Conservation (phyloP, 2,113 vertebrate genomes). For the Mobula hypostoma region DNA sequence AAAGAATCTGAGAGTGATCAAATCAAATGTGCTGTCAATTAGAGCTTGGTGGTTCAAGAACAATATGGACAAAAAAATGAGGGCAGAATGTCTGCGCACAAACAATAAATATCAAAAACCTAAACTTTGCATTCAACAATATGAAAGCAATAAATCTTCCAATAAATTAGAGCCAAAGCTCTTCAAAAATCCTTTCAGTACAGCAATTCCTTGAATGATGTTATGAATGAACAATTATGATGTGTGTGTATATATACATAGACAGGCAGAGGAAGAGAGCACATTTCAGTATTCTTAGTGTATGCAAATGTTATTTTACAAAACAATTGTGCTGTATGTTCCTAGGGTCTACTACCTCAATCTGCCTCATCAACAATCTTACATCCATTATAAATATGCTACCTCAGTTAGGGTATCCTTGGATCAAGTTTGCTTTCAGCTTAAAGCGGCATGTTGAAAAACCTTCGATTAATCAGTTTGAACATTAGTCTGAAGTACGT, state of each 20-base stretch:
- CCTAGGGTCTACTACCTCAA: neutral
- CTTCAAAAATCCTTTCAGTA: too few relatives aligned
- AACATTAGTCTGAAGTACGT: neutral
- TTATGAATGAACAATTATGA: too few relatives aligned
- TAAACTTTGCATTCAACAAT: too few relatives aligned
- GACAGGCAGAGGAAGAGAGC: neutral
- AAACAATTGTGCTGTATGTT: neutral
- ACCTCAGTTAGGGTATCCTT: neutral
- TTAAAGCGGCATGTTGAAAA: slow-evolving; percentile 18
- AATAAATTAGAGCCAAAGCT: too few relatives aligned
- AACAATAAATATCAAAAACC: too few relatives aligned
- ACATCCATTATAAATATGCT: neutral
- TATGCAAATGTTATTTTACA: neutral
- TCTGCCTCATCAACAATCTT: neutral
- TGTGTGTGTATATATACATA: neutral
- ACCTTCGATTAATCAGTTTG: neutral
- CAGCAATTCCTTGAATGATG: too few relatives aligned
- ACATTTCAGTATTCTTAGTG: neutral
- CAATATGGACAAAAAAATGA: neutral
- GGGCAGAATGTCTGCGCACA: neutral
- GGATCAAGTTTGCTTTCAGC: neutral
- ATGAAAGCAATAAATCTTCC: too few relatives aligned
- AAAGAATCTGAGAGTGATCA: neutral
- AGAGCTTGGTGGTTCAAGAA: neutral
- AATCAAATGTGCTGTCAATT: too few relatives aligned